Evolutionary conservation across 2,797 vertebrate genomes (phyloP).

Genomic region (Streptopelia turtur): DNA sequence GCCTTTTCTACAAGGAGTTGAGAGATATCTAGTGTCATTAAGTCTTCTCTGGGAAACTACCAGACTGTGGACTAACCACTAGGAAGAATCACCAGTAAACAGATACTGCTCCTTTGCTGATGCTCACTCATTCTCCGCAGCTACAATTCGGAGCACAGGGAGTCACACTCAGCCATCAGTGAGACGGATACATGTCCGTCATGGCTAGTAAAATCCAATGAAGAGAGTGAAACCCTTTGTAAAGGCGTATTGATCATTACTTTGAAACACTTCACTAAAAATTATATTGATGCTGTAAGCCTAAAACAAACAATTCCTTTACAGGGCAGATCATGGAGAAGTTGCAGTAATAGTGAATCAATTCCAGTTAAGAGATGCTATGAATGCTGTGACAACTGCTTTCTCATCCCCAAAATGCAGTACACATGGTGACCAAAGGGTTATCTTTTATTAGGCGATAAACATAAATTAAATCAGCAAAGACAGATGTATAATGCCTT

Average conservation of each 20-base stretch:
- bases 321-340: slow-evolving; percentile 44
- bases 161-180: background rate
- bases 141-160: background rate
- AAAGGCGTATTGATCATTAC: slow-evolving; percentile 41
- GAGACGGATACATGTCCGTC: background rate
- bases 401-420: slow-evolving; percentile 21
- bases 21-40: background rate
- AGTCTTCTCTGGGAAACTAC: background rate
- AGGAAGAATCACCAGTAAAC: background rate
- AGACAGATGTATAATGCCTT: background rate
- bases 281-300: slow-evolving; percentile 57
- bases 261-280: slow-evolving; percentile 70
- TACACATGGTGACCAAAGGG: background rate
- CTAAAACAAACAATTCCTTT: slow-evolving; percentile 62
- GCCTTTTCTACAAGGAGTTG: background rate
- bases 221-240: slow-evolving; percentile 46
- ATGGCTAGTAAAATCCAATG: slow-evolving; percentile 49
- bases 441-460: background rate
- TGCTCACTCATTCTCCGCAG: background rate
- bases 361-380: slow-evolving; percentile 40
- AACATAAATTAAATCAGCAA: background rate
- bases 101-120: background rate
- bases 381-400: slow-evolving; percentile 20
- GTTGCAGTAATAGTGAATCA: slow-evolving; percentile 54
- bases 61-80: background rate